phyloP scores from a whole-genome alignment of 2,113 vertebrate species.

The Cochlearius cochlearius region DNA sequence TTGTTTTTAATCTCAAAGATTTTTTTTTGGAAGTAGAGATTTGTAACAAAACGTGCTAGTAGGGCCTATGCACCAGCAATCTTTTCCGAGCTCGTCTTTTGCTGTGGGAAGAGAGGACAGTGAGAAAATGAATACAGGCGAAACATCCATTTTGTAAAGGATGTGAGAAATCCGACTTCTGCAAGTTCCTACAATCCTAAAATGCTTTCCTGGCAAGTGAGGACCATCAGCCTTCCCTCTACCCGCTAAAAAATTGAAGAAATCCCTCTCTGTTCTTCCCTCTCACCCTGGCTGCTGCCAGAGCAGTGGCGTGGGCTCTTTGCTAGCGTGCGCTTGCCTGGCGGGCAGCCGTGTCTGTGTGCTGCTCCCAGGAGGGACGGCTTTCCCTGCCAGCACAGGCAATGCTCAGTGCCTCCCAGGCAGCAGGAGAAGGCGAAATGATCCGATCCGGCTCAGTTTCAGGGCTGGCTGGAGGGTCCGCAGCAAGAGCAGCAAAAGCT shows the following conservation, averaged over 20 bases:
- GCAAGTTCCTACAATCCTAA: neutral
- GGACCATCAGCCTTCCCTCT: neutral
- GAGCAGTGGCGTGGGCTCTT: neutral
- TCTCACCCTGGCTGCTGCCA: neutral
- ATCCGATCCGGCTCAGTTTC: neutral
- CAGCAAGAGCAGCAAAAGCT: neutral
- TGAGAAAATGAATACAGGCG: neutral
- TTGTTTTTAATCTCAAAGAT: neutral
- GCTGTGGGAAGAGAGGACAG: neutral
- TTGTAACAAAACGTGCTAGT: neutral
- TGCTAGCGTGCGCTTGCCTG: rapidly evolving
- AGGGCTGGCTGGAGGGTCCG: neutral
- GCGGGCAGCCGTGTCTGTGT: neutral
- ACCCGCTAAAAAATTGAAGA: neutral
- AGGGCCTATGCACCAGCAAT: rapidly evolving
- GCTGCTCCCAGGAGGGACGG: neutral
- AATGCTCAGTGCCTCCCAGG: neutral
- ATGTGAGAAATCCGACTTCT: neutral
- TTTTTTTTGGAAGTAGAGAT: neutral
- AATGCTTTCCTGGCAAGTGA: neutral
- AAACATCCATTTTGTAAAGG: neutral
- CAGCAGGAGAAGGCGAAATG: neutral
- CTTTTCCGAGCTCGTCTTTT: neutral
- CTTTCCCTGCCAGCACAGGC: neutral
- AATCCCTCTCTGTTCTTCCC: neutral